phyloP scores from a whole-genome alignment of 1,140 invertebrate species.

The Aphaenogaster ashmeadi region DNA sequence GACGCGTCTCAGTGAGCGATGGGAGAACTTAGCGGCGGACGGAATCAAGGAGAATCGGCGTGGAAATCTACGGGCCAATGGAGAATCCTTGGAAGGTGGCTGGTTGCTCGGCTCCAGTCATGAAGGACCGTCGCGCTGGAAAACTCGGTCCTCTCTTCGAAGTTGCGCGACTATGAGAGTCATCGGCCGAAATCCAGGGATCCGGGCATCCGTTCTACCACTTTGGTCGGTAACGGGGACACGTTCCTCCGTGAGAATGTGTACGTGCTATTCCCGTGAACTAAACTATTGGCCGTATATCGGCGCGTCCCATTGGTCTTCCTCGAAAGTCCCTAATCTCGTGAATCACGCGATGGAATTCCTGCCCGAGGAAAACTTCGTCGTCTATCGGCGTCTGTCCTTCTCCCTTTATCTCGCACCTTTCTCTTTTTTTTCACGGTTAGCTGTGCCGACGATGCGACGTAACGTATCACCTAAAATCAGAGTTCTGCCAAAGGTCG shows the following conservation, averaged over 20 bases:
- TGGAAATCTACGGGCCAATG: slow-evolving; percentile 56
- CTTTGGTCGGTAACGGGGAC: slow-evolving; percentile 40
- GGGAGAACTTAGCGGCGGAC: slow-evolving; percentile 35
- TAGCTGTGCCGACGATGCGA: slow-evolving; percentile 8
- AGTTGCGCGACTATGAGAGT: slow-evolving; percentile 53
- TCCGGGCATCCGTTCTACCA: slow-evolving; percentile 39
- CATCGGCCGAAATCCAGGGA: slow-evolving; percentile 50
- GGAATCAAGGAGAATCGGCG: slow-evolving; percentile 56
- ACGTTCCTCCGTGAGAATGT: slow-evolving; percentile 31
- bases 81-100: slow-evolving; percentile 42
- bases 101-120: slow-evolving; percentile 21
- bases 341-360: slow-evolving; percentile 64
- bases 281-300: slow-evolving; percentile 63
- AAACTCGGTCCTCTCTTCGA: slow-evolving; percentile 52
- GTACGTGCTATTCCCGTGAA: slow-evolving; percentile 31
- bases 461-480: background rate
- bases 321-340: slow-evolving; percentile 62
- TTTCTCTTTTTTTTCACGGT: background rate
- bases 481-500: background rate
- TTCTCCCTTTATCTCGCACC: background rate
- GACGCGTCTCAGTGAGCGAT: slow-evolving; percentile 49
- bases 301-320: slow-evolving; percentile 61
- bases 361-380: slow-evolving; percentile 36
- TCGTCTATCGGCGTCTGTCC: background rate
- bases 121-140: slow-evolving; percentile 45